Conservation (phyloP, 2,797 vertebrate species). For the Squalus acanthias region DNA sequence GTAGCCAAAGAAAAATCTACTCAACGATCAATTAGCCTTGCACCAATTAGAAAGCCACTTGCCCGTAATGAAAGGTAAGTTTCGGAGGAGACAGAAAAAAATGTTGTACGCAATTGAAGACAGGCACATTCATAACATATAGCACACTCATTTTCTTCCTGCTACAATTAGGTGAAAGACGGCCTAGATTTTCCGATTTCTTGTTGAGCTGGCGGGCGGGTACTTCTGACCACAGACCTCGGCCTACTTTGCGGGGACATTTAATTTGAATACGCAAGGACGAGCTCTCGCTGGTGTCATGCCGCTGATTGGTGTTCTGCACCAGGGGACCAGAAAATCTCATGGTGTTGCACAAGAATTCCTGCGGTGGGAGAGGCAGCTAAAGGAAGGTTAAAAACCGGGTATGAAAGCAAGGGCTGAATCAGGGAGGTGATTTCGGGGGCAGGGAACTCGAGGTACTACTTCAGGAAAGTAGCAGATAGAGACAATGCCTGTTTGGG, state of each 20-base stretch:
- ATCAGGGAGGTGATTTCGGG: no score
- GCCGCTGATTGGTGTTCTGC: no score
- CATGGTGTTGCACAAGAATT: not conserved
- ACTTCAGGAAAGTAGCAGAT: no score
- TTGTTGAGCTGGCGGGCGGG: not conserved
- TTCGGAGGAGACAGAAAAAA: not conserved
- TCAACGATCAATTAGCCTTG: not conserved
- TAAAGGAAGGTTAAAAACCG: no score
- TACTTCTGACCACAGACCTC: not conserved
- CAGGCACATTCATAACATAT: not conserved
- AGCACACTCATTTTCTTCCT: not conserved
- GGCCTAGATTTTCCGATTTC: no score
- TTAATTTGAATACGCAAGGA: not conserved
- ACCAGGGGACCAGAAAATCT: no score
- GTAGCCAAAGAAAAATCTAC: not conserved
- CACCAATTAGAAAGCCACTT: not conserved
- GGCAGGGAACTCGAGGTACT: no score
- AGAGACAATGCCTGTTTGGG: not conserved
- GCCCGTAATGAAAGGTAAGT: not conserved
- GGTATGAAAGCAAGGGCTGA: no score
- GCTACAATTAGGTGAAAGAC: no score
- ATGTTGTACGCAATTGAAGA: not conserved
- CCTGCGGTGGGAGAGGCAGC: no score
- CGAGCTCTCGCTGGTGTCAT: no score
- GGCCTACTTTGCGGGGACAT: not conserved